Evolutionary conservation across 2,888 invertebrate genomes (phyloP).

Genomic region (Urechis unicinctus): DNA sequence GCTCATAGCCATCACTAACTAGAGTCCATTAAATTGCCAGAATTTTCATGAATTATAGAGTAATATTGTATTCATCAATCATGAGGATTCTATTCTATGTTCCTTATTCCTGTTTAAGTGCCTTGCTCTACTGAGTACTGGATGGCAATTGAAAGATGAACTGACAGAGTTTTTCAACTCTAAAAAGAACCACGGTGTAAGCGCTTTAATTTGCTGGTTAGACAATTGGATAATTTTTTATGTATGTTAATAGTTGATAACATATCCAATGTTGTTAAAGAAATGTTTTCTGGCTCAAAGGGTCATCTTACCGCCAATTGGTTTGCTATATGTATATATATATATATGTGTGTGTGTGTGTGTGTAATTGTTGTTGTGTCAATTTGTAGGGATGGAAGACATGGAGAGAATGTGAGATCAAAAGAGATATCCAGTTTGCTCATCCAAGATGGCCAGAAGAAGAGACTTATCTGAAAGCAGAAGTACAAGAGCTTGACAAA

Average conservation of each 20-base stretch:
- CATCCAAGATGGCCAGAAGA: slow-evolving; percentile 49
- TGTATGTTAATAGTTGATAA: too few species aligned
- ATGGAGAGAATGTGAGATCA: slow-evolving; percentile 31
- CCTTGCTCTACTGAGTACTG: slow-evolving; percentile 32
- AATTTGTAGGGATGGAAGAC: slow-evolving; percentile 19
- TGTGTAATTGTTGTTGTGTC: not conserved
- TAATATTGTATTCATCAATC: too few species aligned
- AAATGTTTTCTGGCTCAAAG: too few species aligned
- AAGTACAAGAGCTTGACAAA: slow-evolving; percentile 29
- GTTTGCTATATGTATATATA: not conserved
- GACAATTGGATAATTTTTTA: not conserved
- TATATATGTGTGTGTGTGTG: not conserved
- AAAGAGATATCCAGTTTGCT: slow-evolving; percentile 33
- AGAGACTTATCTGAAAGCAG: slow-evolving; percentile 29
- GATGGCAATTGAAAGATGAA: slow-evolving; percentile 43
- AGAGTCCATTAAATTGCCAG: too few species aligned
- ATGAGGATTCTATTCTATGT: not conserved
- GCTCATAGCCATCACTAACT: too few species aligned
- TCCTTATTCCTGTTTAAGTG: slow-evolving; percentile 22
- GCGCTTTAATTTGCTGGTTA: slow-evolving; percentile 4
- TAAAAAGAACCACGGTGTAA: slow-evolving; percentile 27
- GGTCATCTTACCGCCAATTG: not conserved
- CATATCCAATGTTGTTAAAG: too few species aligned
- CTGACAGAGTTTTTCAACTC: slow-evolving; percentile 36
- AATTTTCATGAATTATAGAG: too few species aligned